These are phyloP conservation scores for Platyrinchus mystaceus DNA, from an alignment of 2,797 vertebrate genomes.

Conservation along the genomic window DNA sequence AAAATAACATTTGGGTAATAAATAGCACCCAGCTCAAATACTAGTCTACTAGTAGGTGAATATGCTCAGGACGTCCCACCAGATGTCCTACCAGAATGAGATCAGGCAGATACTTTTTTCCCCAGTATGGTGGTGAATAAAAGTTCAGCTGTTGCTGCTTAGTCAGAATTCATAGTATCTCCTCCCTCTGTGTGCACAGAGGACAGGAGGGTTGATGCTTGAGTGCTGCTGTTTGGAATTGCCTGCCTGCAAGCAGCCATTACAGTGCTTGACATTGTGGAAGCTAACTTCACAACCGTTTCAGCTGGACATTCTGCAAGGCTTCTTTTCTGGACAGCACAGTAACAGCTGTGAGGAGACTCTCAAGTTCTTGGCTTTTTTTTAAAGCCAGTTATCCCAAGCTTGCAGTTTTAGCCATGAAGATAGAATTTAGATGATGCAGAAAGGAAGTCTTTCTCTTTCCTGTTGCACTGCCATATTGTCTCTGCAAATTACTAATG, in stretches of 20 bases:
- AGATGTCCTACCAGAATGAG: background rate
- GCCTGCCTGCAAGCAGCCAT: background rate
- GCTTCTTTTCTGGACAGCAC: background rate
- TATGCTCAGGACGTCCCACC: background rate
- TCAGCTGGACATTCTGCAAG: background rate
- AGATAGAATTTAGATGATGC: background rate
- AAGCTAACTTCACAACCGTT: background rate
- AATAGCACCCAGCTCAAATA: background rate
- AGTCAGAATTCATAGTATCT: background rate
- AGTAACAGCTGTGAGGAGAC: background rate
- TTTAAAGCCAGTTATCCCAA: background rate
- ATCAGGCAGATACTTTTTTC: background rate
- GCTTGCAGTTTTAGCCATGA: background rate
- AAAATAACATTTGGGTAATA: background rate
- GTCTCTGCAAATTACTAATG: background rate
- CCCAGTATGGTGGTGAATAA: background rate
- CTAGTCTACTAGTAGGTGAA: background rate
- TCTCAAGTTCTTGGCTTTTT: background rate
- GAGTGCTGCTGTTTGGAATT: background rate
- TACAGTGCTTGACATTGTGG: background rate
- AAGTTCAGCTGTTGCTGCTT: background rate
- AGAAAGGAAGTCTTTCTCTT: background rate
- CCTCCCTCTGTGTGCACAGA: background rate
- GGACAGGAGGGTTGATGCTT: background rate
- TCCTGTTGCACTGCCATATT: rapidly evolving